These are phyloP conservation scores for Lamellibrachia satsuma DNA, from an alignment of 2,888 invertebrate genomes.

Conservation along the genomic window DNA sequence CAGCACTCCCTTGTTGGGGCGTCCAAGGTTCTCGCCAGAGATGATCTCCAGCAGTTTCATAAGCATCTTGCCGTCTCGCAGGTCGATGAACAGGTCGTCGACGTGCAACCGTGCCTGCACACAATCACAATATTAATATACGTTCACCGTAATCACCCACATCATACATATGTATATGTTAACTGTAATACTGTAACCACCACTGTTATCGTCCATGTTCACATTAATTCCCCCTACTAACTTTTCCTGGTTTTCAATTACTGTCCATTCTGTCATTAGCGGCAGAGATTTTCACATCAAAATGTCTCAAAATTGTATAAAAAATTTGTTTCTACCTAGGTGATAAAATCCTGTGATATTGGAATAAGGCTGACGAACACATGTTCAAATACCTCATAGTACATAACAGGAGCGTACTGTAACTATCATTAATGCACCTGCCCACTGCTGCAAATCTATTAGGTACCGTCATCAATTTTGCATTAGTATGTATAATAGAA, in stretches of 20 bases:
- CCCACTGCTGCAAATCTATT: not conserved
- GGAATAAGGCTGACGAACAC: not conserved
- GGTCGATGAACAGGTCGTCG: conserved; percentile 93
- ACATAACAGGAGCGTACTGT: too few species aligned
- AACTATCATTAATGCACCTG: not conserved
- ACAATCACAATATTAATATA: not conserved
- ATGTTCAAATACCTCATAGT: too few species aligned
- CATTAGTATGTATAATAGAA: not conserved
- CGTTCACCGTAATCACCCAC: not conserved
- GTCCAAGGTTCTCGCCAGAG: conserved; percentile 95
- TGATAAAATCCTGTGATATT: not conserved
- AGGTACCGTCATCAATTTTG: not conserved
- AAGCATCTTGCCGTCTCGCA: conserved; percentile 92
- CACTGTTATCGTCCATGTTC: too few species aligned
- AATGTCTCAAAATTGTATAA: not conserved
- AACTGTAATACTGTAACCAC: not conserved
- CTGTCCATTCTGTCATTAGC: too few species aligned
- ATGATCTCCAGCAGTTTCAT: conserved; percentile 96
- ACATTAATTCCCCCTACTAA: too few species aligned
- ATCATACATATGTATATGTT: not conserved
- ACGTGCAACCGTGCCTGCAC: conserved; percentile 95
- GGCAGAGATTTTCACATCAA: too few species aligned
- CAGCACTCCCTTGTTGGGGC: conserved; percentile 95
- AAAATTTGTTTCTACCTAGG: not conserved
- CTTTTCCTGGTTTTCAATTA: too few species aligned